Evolutionary conservation across 2,888 invertebrate genomes (phyloP).

Genomic region (Lasioglossum calceatum): DNA sequence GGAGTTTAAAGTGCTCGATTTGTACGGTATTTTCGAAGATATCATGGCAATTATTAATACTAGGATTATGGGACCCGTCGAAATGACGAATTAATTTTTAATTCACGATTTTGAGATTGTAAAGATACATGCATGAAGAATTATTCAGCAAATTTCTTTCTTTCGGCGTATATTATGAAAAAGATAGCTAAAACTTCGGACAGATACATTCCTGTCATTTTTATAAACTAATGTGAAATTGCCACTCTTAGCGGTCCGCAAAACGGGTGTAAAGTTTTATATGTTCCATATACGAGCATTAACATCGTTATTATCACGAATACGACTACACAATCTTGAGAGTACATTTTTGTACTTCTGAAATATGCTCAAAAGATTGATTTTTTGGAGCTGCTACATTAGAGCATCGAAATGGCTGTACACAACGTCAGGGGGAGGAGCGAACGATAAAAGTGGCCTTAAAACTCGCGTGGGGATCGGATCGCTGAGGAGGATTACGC

Average conservation of each 20-base stretch:
- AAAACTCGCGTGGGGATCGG: neutral
- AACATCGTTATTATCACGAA: neutral
- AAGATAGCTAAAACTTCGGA: neutral
- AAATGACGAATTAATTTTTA: neutral
- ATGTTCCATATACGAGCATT: no score
- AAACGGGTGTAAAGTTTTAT: no score
- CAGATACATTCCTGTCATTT: neutral
- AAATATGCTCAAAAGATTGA: neutral
- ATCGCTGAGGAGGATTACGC: neutral
- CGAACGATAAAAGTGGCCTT: conserved; percentile 8
- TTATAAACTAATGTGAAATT: neutral
- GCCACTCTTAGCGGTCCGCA: no score
- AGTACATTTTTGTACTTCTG: neutral
- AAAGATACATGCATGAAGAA: neutral
- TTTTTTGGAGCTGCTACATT: neutral
- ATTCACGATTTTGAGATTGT: neutral
- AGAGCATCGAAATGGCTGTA: neutral
- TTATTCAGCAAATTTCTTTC: neutral
- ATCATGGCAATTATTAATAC: neutral
- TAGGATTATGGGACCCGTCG: neutral
- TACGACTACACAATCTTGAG: neutral
- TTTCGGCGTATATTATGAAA: neutral
- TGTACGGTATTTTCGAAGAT: neutral
- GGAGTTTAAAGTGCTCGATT: neutral
- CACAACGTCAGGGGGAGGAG: neutral